phyloP scores from a whole-genome alignment of 1,140 invertebrate genomes.

The Lethocerus indicus region DNA sequence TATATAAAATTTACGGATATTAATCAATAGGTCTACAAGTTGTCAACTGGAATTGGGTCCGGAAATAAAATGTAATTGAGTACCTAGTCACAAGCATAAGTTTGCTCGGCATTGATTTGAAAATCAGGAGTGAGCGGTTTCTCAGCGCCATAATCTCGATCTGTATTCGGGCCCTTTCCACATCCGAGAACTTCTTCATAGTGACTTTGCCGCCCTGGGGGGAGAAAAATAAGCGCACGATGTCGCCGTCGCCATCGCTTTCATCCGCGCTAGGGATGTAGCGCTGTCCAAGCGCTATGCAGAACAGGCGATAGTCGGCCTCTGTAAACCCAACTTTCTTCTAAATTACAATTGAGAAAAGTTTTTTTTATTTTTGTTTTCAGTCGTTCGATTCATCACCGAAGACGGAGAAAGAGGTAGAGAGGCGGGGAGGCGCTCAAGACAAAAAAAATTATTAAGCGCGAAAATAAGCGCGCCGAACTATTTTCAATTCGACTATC shows the following conservation, averaged over 20 bases:
- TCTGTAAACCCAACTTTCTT: no score
- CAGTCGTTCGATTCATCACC: no score
- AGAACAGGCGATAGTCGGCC: slow-evolving; percentile 25
- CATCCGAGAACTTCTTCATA: slow-evolving; percentile 22
- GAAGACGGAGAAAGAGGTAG: no score
- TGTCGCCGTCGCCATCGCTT: slow-evolving; percentile 14
- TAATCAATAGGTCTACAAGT: no score
- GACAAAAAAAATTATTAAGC: not conserved
- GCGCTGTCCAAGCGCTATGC: slow-evolving; percentile 24
- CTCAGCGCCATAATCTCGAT: slow-evolving; percentile 25
- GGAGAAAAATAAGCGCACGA: slow-evolving; percentile 21
- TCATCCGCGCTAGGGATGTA: slow-evolving; percentile 17
- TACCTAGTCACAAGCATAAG: slow-evolving; percentile 32
- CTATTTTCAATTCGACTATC: not conserved
- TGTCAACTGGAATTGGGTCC: no score
- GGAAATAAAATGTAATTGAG: no score
- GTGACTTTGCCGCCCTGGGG: slow-evolving; percentile 17
- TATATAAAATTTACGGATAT: no score
- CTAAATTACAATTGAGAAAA: no score
- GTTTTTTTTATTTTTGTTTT: no score
- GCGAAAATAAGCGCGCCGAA: not conserved
- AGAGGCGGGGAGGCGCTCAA: no score
- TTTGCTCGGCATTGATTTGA: slow-evolving; percentile 26
- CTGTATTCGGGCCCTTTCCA: slow-evolving; percentile 22
- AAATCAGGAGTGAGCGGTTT: slow-evolving; percentile 24